A percentile compares a stretch with the other conserved stretches of the same genome.
Conservation (phyloP, 2,797 vertebrate species). For the Rhabdophis nuchalis region DNA sequence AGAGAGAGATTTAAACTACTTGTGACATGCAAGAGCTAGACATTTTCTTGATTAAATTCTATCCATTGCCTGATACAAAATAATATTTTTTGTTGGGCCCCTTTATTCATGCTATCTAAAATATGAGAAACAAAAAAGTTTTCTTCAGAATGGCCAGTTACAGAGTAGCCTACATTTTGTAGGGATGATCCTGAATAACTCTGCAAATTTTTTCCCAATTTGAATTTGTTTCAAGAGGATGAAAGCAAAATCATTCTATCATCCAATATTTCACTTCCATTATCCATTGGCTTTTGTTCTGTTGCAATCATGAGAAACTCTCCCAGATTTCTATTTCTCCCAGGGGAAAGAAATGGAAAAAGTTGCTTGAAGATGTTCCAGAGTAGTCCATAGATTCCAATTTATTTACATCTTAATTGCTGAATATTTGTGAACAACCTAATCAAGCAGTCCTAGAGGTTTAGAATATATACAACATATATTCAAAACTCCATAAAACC, state of each 20-base stretch:
- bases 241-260: not conserved
- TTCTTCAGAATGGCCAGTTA: not conserved
- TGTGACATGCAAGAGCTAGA: not conserved
- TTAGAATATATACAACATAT: not conserved
- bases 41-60: not conserved
- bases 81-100: not conserved
- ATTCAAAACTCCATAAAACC: not conserved
- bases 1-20: not conserved
- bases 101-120: not conserved
- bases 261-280: not conserved
- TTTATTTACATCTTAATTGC: not conserved
- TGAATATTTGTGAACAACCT: not conserved
- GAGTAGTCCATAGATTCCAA: not conserved
- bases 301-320: not conserved
- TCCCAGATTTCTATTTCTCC: not conserved
- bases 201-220: not conserved
- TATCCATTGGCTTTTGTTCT: not conserved
- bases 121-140: not conserved
- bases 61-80: not conserved
- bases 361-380: not conserved
- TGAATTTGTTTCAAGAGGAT: not conserved
- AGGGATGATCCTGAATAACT: not conserved
- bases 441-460: not conserved
- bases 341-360: not conserved
- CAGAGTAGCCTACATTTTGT: not conserved